Conservation (phyloP, 2,113 vertebrate species). For the Phrynocephalus versicolor region DNA sequence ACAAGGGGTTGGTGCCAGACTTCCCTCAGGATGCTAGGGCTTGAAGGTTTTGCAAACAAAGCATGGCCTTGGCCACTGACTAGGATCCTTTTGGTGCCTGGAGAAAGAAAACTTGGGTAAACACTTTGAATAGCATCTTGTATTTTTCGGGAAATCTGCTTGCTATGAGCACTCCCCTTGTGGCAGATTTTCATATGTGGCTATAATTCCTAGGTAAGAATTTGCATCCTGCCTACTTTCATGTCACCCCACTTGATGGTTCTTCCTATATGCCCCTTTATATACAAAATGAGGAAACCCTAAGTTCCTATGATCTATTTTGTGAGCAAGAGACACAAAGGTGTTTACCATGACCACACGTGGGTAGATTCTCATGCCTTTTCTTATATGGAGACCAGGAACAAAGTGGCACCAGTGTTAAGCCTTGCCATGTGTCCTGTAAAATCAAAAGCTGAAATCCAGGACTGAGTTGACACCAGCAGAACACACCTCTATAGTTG, state of each 20-base stretch:
- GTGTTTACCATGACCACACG: not conserved
- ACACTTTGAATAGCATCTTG: slow-evolving; percentile 63
- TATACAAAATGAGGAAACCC: not conserved
- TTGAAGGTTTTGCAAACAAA: not conserved
- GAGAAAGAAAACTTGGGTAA: slow-evolving; percentile 67
- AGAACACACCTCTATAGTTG: slow-evolving; percentile 39
- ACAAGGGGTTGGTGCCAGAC: not conserved
- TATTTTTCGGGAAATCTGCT: slow-evolving; percentile 59
- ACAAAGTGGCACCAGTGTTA: not conserved
- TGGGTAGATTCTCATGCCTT: not conserved
- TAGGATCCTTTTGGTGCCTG: not conserved
- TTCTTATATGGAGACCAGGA: not conserved
- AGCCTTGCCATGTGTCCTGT: slow-evolving; percentile 8
- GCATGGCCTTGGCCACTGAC: not conserved
- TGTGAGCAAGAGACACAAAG: not conserved
- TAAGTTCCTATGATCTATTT: not conserved
- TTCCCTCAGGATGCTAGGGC: not conserved
- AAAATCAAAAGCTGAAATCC: slow-evolving; percentile 53
- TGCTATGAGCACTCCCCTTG: not conserved
- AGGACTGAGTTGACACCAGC: slow-evolving; percentile 65
- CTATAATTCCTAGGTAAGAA: not conserved
- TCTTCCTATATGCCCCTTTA: not conserved
- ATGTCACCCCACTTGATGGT: not conserved
- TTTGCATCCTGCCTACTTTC: not conserved
- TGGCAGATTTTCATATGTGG: not conserved